Base-by-base conservation (phyloP, 2,797 vertebrate genomes). In the Sebastes oblongus region DNA sequence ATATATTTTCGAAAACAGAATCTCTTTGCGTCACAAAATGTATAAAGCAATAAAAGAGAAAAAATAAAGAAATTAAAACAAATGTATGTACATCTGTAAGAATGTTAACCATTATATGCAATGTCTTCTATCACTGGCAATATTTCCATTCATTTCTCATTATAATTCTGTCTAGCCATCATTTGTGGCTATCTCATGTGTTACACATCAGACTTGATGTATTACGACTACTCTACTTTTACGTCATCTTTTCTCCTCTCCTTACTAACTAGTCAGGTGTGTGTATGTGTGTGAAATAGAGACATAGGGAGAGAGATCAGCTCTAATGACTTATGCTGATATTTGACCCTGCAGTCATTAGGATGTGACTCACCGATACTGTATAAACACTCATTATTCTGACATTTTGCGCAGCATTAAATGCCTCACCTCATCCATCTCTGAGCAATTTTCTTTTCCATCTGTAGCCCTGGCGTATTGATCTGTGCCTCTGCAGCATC, bases 311-410 rank as follows among this genome's bases (percentile, higher is more conserved):
- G 25, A 46, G 71, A 69, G 62, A 77, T 20, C 54, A 39, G 32
- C 32, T 79, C 39, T 75, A 66, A 77, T 71, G 62, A 61, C 69
- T 71, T 25, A n/a, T 42, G 29, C 54, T 82, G 83, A 82, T 86
- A 76, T 86, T 74, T 78, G 71, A 81, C 73, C 77, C 54, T 68
- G 36, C 82, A 66, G 59, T 66, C 71, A 68, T 78, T 68, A 83
- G 68, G 83, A 73, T 71, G 42, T 81, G 75, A 86, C 75, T 84
- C 81, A 71, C 42, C 30, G 59, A 80, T 71, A 50, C 75, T 81
- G 32, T 80, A 75, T 12, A 25, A 32, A 72, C 59, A 52, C 75
- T 89, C 66, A 81, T 74, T 66, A 71, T 58, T 76, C 46, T 78
- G 72, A 75, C 78, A 77, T 82, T 83, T 52, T 75, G 81, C 24